A percentile compares a stretch with the other conserved stretches of the same genome.
Conservation (phyloP, 2,888 invertebrate genomes). For the Amitus sp. region DNA sequence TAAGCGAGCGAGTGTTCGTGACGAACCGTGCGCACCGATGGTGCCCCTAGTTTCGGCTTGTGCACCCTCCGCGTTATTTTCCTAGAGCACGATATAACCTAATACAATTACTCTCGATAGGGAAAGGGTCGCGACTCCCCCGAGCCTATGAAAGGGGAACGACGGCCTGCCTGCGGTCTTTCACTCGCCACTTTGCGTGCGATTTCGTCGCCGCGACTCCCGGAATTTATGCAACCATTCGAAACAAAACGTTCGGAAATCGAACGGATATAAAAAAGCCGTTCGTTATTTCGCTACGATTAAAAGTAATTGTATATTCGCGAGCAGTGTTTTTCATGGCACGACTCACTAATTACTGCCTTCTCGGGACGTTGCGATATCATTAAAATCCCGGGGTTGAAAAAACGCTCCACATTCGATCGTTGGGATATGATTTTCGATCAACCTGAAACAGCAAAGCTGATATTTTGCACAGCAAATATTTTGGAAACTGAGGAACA, state of each 20-base stretch:
- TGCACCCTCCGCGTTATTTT: slow-evolving; percentile 39
- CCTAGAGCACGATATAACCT: slow-evolving; percentile 54
- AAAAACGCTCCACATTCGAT: slow-evolving; percentile 5
- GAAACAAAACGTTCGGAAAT: no score
- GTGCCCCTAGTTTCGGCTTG: slow-evolving; percentile 21
- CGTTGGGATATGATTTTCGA: background rate
- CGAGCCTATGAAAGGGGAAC: slow-evolving; percentile 37
- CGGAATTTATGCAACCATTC: background rate
- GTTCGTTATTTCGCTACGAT: background rate
- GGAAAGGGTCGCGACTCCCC: slow-evolving; percentile 31
- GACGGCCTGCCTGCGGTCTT: slow-evolving; percentile 43
- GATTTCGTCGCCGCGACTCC: slow-evolving; percentile 11
- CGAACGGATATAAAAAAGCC: background rate
- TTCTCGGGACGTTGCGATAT: slow-evolving; percentile 3
- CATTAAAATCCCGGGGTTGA: slow-evolving; percentile 4
- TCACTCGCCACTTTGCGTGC: slow-evolving; percentile 38
- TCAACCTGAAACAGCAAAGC: no score
- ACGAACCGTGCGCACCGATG: slow-evolving; percentile 26
- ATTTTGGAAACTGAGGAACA: no score
- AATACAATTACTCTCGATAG: slow-evolving; percentile 61
- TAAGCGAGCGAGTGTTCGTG: slow-evolving; percentile 23
- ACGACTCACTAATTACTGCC: background rate
- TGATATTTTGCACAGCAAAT: no score
- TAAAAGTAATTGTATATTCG: slow-evolving; percentile 1
- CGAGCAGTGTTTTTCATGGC: background rate